Conservation (phyloP, 2,113 vertebrate genomes). For the Trochalopteron elliotii region DNA sequence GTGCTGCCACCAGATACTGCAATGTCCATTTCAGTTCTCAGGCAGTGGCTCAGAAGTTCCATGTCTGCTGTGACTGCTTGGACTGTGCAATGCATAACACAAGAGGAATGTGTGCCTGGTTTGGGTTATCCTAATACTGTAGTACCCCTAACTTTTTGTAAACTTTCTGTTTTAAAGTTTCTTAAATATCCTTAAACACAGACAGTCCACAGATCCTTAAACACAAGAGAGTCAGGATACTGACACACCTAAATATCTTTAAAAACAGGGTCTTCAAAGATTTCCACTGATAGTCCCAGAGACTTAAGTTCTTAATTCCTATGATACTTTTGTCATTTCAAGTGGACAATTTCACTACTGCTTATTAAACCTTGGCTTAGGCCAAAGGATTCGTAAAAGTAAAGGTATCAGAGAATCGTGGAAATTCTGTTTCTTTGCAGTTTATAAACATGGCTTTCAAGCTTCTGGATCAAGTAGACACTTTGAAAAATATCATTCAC, state of each 20-base stretch:
- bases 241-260: neutral
- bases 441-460: neutral
- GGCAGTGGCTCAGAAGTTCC: neutral
- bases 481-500: neutral
- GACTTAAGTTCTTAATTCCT: neutral
- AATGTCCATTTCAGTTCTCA: neutral
- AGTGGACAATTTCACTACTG: neutral
- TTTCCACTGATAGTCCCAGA: neutral
- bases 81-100: neutral
- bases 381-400: neutral
- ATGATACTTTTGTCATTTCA: neutral
- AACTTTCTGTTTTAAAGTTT: neutral
- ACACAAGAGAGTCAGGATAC: neutral
- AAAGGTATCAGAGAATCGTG: neutral
- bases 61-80: neutral
- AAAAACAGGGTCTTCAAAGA: neutral
- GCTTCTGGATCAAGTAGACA: neutral
- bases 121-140: fast-evolving
- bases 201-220: neutral
- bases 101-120: neutral
- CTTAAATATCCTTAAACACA: too few relatives aligned
- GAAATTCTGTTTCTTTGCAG: neutral
- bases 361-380: neutral
- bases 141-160: neutral
- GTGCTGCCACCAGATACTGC: neutral